phyloP scores from a whole-genome alignment of 2,113 vertebrate genomes.

The Lathamus discolor region DNA sequence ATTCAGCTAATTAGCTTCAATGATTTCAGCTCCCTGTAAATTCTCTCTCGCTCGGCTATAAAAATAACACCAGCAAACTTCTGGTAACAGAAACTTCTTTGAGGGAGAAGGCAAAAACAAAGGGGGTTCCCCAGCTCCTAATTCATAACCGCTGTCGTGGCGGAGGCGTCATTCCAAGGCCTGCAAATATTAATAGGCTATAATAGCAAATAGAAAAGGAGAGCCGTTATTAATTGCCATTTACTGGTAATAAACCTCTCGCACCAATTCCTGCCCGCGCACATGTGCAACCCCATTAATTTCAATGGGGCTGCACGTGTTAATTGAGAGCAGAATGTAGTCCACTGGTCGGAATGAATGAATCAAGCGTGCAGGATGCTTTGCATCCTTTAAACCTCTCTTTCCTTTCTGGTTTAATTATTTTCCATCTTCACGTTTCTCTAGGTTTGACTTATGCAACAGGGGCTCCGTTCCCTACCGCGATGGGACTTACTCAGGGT shows the following conservation, averaged over 20 bases:
- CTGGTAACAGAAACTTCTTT: constrained; percentile 82
- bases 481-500: rapidly evolving
- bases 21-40: constrained; percentile 83
- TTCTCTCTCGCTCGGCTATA: constrained; percentile 79
- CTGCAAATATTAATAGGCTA: constrained; percentile 4
- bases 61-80: constrained; percentile 78
- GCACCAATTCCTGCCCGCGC: constrained; percentile 25
- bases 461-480: rapidly evolving
- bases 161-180: not conserved
- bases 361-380: constrained; percentile 5
- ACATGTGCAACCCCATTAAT: constrained; percentile 54
- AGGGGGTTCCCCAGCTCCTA: constrained; percentile 65
- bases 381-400: not conserved
- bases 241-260: constrained; percentile 48
- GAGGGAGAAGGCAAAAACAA: constrained; percentile 40
- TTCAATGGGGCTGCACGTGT: constrained; percentile 47
- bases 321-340: constrained; percentile 51
- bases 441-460: not conserved
- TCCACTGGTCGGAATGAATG: constrained; percentile 25
- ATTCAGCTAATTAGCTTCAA: constrained; percentile 88
- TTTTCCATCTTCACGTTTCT: not conserved
- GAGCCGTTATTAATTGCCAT: constrained; percentile 42
- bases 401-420: not conserved
- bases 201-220: constrained; percentile 26
- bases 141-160: constrained; percentile 55